Percentiles rank a stretch among this genome's conserved stretches.
phyloP scores from a whole-genome alignment of 2,888 invertebrate genomes.

The Philhelius pedissequus region DNA sequence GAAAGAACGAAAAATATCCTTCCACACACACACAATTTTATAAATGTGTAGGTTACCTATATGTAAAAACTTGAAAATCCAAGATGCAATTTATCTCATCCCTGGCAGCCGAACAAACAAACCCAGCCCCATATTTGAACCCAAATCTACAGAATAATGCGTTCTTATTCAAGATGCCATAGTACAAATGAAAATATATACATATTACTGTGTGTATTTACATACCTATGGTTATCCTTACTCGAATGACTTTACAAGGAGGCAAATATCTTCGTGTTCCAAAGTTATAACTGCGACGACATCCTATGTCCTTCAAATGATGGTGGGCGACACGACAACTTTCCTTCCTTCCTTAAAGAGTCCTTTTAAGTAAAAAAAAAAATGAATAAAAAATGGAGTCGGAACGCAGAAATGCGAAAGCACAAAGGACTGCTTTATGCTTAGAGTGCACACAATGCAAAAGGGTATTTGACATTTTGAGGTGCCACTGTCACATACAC shows the following conservation, averaged over 20 bases:
- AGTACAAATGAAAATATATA: too few species aligned
- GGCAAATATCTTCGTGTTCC: neutral
- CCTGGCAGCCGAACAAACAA: slow-evolving; percentile 30
- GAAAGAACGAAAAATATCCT: slow-evolving; percentile 33
- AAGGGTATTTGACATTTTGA: slow-evolving; percentile 61
- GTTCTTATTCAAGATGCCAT: slow-evolving; percentile 1
- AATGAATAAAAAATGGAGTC: neutral
- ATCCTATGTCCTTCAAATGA: slow-evolving; percentile 37
- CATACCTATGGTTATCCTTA: neutral
- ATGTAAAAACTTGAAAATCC: slow-evolving; percentile 20
- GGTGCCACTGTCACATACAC: slow-evolving; percentile 57
- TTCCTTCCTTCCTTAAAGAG: slow-evolving; percentile 40
- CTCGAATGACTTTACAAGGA: slow-evolving; percentile 50
- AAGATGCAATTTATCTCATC: slow-evolving; percentile 65
- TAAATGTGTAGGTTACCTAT: neutral
- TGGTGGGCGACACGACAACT: slow-evolving; percentile 37
- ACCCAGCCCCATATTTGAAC: slow-evolving; percentile 34
- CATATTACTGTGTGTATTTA: too few species aligned
- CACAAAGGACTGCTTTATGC: neutral
- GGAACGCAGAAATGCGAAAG: slow-evolving; percentile 16
- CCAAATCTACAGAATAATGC: slow-evolving; percentile 58
- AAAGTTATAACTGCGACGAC: neutral
- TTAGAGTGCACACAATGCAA: neutral
- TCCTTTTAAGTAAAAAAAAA: neutral
- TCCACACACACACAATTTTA: slow-evolving; percentile 13